Conservation (phyloP, 2,888 invertebrate species). For the Xestoiulus laeticollis region DNA sequence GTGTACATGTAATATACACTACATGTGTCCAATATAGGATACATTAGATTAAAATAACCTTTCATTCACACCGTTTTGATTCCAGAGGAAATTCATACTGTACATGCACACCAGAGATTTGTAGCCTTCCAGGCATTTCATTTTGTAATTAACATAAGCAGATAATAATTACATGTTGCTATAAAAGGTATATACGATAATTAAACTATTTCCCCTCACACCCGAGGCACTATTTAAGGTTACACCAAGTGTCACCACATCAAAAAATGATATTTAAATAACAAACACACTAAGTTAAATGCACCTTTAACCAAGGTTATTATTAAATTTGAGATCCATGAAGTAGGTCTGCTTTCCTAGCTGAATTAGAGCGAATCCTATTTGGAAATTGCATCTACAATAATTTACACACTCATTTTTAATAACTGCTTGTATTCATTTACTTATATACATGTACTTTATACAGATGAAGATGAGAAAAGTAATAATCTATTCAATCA, state of each 20-base stretch:
- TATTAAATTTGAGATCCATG: neutral
- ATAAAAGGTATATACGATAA: neutral
- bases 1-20: too few relatives aligned
- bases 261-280: constrained; percentile 18
- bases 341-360: constrained; percentile 38
- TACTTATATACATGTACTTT: neutral
- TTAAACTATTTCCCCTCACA: neutral
- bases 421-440: neutral
- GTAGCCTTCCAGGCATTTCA: neutral
- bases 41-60: neutral
- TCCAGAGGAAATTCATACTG: neutral
- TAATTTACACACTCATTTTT: neutral
- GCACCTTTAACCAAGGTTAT: constrained; percentile 6
- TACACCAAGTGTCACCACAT: neutral
- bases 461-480: neutral
- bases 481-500: neutral
- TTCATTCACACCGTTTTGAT: neutral
- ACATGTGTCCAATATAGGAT: too few relatives aligned
- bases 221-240: neutral
- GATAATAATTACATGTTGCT: neutral
- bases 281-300: neutral
- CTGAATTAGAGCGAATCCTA: constrained; percentile 15
- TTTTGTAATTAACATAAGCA: neutral
- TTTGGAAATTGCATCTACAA: neutral
- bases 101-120: neutral